Base-by-base conservation (phyloP, 2,888 invertebrate genomes). In the Xestia ashworthii region DNA sequence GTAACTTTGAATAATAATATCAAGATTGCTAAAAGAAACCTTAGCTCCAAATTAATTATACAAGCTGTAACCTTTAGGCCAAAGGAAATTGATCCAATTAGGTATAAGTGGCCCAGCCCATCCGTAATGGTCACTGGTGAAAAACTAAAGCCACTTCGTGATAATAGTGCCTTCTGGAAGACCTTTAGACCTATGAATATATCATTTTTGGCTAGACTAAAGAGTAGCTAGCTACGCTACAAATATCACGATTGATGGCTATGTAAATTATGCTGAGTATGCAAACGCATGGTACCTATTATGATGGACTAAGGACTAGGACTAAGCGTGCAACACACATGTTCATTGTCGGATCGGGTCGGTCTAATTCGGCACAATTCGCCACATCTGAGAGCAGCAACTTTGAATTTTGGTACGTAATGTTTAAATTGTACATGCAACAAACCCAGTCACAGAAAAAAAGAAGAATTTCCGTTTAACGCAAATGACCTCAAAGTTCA, bases 31-130 rank as follows among this genome's bases (percentile, higher is more conserved):
- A 16, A 44, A 66, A 38, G 9, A 53, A 71, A 41, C 22, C 19
- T 3, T 68, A 44, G 19, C 8, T 53, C 14, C n/a, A 32, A 69
- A 25, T 60, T 25, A 70, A 46, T 65, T 69, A 48, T 19, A 48
- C n/a, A 25, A 22, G 46, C 19, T 16, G 19, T 5, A 25, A 32
- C 14, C 32, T 58, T 22, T 19, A 41, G 41, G n/a, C 19, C 62
- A 22, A 60, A 66, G 32, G 44, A 58, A 83, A 62, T 62, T 55
- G 65, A 66, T 74, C 53, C 38, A 82, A 83, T 81, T 74, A 81
- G 53, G n/a, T 14, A 16, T 44, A 79, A 74, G 73, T 81, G 48
- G 41, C 41, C 44, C 44, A 19, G 60, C 74, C 83, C 38, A 74
- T 44, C 44, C 74, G 32, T 14, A 74, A 60, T 65, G n/a, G 14